phyloP scores from a whole-genome alignment of 2,888 invertebrate genomes.

The Podotricha telesiphe region DNA sequence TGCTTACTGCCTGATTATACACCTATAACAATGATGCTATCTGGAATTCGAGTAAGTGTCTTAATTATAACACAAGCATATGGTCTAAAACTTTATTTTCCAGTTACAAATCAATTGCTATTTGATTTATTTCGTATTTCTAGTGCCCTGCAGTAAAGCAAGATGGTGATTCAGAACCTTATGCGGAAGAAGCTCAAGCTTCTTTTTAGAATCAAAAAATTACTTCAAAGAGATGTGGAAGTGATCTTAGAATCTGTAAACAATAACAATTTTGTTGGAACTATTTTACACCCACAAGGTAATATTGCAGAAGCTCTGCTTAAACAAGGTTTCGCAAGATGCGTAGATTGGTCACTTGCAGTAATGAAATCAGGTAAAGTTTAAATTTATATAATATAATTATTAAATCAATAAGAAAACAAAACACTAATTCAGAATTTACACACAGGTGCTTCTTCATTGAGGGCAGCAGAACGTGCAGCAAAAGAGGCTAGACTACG shows the following conservation, averaged over 20 bases:
- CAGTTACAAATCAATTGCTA: not conserved
- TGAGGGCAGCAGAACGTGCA: slow-evolving; percentile 91
- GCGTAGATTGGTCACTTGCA: slow-evolving; percentile 82
- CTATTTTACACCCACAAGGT: slow-evolving; percentile 94
- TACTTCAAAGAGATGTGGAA: slow-evolving; percentile 95
- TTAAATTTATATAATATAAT: not conserved
- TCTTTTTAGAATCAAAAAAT: slow-evolving; percentile 94
- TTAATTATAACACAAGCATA: not conserved
- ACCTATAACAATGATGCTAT: slow-evolving; percentile 96
- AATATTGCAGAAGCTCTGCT: slow-evolving; percentile 97
- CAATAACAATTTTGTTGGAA: slow-evolving; percentile 96
- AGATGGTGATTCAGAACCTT: slow-evolving; percentile 87
- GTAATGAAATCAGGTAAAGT: slow-evolving; percentile 74
- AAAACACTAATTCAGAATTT: not conserved
- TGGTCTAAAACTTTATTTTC: slow-evolving; percentile 11
- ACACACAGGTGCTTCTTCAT: slow-evolving; percentile 87
- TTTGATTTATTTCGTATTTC: slow-evolving; percentile 25
- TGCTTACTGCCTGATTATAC: slow-evolving; percentile 95
- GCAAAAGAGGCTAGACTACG: slow-evolving; percentile 94
- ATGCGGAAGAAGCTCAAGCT: slow-evolving; percentile 95
- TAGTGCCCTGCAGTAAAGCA: slow-evolving; percentile 92
- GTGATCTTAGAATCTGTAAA: slow-evolving; percentile 95
- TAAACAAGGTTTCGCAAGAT: slow-evolving; percentile 95
- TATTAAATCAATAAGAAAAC: not conserved
- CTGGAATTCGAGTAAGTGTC: slow-evolving; percentile 91